Base-by-base conservation (phyloP, 2,113 vertebrate genomes). In the Symphodus melops region DNA sequence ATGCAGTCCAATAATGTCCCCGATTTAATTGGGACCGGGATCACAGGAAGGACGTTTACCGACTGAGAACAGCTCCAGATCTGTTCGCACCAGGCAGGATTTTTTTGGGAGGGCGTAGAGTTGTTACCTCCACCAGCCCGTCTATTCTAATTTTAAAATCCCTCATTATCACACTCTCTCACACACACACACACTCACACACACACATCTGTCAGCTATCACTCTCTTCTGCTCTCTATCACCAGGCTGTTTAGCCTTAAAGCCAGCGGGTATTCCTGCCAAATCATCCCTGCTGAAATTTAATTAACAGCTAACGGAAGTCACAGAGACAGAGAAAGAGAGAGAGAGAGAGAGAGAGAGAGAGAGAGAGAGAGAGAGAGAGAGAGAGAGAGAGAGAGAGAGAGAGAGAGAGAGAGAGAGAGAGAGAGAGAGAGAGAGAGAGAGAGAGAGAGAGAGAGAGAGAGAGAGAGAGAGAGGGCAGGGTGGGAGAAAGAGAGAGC, bases 291-390 rank as follows among this genome's bases (percentile, higher is more conserved):
- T 73, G 88, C 79, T 87, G 89, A 91, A 92, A 92, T 92, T 82
- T 91, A 93, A 93, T 93, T 92, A 93, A 90, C 81, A 84, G 81
- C 71, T 82, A 86, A 87, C 76, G 53, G 80, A 89, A 80, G 64
- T 77, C 28, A 37, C 16, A 48, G 80, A 76, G 62, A 63, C 49
- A 42, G 56, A 46, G 42, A 52, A 41, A 60, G 46, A 79, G 51
- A 59, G 69, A 44, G 20, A 42, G 37, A 66, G 46, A 36, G n/a
- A 44, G 54, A 44, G 19, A 21, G 37, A 55, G 36, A 28, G 16
- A n/a, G 44, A 19, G 16, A 20, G 39, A 36, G 11, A 36, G 52
- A 21, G 23, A 44, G 20, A 42, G 37, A 66, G 14, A 61, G 48
- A 41, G 9, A 4, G 23, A 17, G 46, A 6, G 46, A 7, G 61